These are phyloP conservation scores for Bradysia coprophila DNA, from an alignment of 1,140 invertebrate species.

Conservation along the genomic window DNA sequence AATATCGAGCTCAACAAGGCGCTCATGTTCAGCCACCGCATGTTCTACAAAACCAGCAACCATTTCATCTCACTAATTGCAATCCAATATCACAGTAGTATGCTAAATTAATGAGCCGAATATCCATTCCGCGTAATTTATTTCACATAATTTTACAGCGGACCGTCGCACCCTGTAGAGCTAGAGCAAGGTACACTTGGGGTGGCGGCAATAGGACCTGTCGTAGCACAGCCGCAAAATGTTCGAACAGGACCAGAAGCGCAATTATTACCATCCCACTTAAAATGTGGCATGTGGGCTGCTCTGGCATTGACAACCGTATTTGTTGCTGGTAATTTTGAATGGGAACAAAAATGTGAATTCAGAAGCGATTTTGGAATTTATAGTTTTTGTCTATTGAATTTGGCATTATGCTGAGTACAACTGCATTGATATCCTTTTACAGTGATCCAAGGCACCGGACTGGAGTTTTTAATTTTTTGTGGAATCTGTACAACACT, in stretches of 20 bases:
- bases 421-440: no score
- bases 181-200: slow-evolving; percentile 4
- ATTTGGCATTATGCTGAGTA: no score
- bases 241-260: slow-evolving; percentile 14
- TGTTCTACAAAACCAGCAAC: no score
- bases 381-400: no score
- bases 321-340: slow-evolving; percentile 43
- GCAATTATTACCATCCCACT: slow-evolving; percentile 28
- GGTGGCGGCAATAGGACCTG: slow-evolving; percentile 1
- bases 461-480: slow-evolving; percentile 40
- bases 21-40: no score
- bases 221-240: slow-evolving; percentile 13
- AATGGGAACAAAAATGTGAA: no score
- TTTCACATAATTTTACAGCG: neutral
- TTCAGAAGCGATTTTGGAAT: no score
- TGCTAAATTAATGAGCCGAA: no score
- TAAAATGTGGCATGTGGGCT: slow-evolving; percentile 44
- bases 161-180: neutral
- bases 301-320: slow-evolving; percentile 40
- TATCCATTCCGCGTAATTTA: no score
- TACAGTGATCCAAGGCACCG: slow-evolving; percentile 39
- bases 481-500: slow-evolving; percentile 40
- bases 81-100: no score
- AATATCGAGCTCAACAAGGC: no score
- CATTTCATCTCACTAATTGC: no score